A percentile compares a stretch with the other conserved stretches of the same genome.
These are phyloP conservation scores for Chouioia cunea DNA, from an alignment of 2,888 invertebrate species.

Conservation along the genomic window DNA sequence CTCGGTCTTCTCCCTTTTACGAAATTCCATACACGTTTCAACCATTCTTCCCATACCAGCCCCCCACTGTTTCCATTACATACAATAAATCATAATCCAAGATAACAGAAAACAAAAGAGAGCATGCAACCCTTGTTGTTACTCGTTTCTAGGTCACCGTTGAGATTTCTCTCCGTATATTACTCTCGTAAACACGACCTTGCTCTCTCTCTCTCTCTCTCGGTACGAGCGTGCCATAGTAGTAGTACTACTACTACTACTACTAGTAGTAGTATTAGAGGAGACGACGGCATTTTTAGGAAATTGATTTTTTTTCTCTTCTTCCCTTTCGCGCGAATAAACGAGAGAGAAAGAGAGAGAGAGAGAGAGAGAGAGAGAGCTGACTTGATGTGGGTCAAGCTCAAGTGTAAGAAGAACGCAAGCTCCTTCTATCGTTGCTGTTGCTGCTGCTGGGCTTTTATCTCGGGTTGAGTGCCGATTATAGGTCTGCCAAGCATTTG, in stretches of 20 bases:
- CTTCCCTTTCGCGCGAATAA: background rate
- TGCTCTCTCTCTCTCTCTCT: slow-evolving; percentile 28
- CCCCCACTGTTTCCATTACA: too few relatives aligned
- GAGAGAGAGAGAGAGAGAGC: background rate
- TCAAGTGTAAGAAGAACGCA: slow-evolving; percentile 38
- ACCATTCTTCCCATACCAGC: too few relatives aligned
- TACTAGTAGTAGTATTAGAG: slow-evolving; percentile 9
- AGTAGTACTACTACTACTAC: too few relatives aligned
- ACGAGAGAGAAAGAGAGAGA: too few relatives aligned
- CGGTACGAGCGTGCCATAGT: background rate
- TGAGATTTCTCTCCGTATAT: slow-evolving; percentile 6
- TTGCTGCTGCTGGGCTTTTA: too few relatives aligned
- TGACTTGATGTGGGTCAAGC: slow-evolving; percentile 45
- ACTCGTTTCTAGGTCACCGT: slow-evolving; percentile 28
- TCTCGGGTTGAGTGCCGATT: too few relatives aligned
- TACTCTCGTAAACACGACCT: slow-evolving; percentile 43
- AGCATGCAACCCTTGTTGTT: background rate
- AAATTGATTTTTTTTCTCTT: slow-evolving; percentile 44
- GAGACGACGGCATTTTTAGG: slow-evolving; percentile 41
- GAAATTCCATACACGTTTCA: too few relatives aligned
- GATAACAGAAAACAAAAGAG: too few relatives aligned
- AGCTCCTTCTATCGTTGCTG: too few relatives aligned
- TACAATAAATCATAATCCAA: too few relatives aligned
- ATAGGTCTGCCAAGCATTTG: too few relatives aligned
- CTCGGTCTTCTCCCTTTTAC: too few relatives aligned